A percentile compares a stretch with the other conserved stretches of the same genome.
phyloP scores from a whole-genome alignment of 2,797 vertebrate species.

The Arnoldichthys spilopterus region DNA sequence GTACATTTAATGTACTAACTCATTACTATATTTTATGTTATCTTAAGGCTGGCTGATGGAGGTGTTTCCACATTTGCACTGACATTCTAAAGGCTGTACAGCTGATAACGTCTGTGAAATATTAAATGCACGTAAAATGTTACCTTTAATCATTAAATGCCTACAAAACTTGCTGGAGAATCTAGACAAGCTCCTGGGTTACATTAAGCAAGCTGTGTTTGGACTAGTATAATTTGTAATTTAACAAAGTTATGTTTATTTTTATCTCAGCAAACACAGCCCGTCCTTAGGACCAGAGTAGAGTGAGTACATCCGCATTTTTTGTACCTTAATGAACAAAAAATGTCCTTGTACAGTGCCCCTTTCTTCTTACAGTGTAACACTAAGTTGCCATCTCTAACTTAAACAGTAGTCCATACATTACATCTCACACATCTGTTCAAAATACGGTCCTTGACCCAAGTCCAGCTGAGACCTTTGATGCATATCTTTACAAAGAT shows the following conservation, averaged over 20 bases:
- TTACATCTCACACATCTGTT: neutral
- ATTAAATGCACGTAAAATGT: too few relatives aligned
- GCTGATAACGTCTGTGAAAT: too few relatives aligned
- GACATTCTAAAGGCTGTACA: neutral
- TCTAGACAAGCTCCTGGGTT: neutral
- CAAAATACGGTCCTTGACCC: neutral
- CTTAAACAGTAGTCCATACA: neutral
- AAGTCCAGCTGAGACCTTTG: neutral
- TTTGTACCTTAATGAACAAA: too few relatives aligned
- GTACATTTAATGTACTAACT: too few relatives aligned
- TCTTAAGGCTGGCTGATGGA: neutral
- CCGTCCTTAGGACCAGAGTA: too few relatives aligned
- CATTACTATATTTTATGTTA: too few relatives aligned
- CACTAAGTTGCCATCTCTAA: neutral
- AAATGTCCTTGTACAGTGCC: too few relatives aligned
- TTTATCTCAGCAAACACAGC: too few relatives aligned
- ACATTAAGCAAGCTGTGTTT: neutral
- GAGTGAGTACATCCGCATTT: too few relatives aligned
- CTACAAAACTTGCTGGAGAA: too few relatives aligned
- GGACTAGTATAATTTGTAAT: neutral
- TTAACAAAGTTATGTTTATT: neutral
- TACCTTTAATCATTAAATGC: too few relatives aligned
- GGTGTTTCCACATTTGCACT: neutral
- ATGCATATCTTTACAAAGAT: slow-evolving; percentile 1
- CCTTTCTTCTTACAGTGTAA: neutral